Percentiles rank a stretch among this genome's conserved stretches.
These are phyloP conservation scores for Nothobranchius kuhntae DNA, from an alignment of 2,113 vertebrate species.

Conservation along the genomic window DNA sequence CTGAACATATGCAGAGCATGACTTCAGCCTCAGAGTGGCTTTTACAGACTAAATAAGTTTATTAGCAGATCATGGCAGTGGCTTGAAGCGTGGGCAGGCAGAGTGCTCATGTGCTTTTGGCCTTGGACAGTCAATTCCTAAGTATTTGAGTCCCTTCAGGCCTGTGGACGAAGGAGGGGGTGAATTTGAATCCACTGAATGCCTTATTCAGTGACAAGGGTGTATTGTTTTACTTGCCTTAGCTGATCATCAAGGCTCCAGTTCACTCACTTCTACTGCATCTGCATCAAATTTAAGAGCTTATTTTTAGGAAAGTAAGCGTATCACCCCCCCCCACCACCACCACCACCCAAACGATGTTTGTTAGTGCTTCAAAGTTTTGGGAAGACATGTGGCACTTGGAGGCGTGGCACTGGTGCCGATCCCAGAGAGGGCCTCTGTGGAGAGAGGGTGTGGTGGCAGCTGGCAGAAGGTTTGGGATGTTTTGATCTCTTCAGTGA, in stretches of 20 bases:
- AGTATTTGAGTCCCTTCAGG: slow-evolving; percentile 31
- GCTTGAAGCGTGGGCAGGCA: slow-evolving; percentile 7
- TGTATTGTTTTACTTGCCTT: slow-evolving; percentile 52
- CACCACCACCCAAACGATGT: slow-evolving; percentile 19
- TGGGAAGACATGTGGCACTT: slow-evolving; percentile 9
- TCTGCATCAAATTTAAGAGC: slow-evolving; percentile 28
- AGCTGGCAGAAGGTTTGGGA: slow-evolving; percentile 42
- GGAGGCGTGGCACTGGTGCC: slow-evolving; percentile 5
- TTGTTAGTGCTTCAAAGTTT: slow-evolving; percentile 26
- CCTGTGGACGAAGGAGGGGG: slow-evolving; percentile 1
- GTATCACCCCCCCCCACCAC: slow-evolving; percentile 18
- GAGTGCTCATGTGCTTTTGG: slow-evolving; percentile 25
- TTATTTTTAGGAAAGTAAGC: slow-evolving; percentile 47
- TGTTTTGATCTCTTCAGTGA: slow-evolving; percentile 54
- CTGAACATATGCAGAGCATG: not conserved
- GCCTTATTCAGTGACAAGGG: slow-evolving; percentile 57
- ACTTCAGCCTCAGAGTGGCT: not conserved
- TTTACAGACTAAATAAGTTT: slow-evolving; percentile 21
- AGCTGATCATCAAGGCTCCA: slow-evolving; percentile 21
- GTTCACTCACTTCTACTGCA: slow-evolving; percentile 24
- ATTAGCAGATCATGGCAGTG: not conserved
- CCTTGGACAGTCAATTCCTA: slow-evolving; percentile 18
- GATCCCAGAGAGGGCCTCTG: slow-evolving; percentile 17
- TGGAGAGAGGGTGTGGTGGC: slow-evolving; percentile 42
- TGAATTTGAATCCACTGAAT: slow-evolving; percentile 41